Evolutionary conservation across 2,888 invertebrate species (phyloP).

Genomic region (Stenoptilia bipunctidactyla): DNA sequence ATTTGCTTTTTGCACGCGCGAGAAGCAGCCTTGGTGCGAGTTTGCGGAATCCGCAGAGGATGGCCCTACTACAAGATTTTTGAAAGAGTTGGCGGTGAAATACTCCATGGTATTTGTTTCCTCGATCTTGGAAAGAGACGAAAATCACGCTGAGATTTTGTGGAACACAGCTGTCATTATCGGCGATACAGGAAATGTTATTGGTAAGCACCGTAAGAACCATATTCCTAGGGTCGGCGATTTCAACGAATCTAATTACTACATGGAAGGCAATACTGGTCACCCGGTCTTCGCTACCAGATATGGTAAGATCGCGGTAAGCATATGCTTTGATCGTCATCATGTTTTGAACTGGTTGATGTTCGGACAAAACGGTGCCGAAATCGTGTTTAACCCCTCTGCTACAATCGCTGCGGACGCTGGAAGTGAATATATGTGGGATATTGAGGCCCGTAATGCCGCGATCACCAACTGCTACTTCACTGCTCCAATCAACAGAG

Average conservation of each 20-base stretch:
- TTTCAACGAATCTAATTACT: constrained; percentile 99
- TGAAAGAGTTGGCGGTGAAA: constrained; percentile 83
- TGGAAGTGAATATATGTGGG: constrained; percentile 92
- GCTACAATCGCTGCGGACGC: constrained; percentile 86
- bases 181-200: constrained; percentile 85
- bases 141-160: constrained; percentile 84
- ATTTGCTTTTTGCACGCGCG: constrained; percentile 97
- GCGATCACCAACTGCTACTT: constrained; percentile 98
- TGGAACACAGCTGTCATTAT: constrained; percentile 99
- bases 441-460: constrained; percentile 95
- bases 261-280: constrained; percentile 95
- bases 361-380: constrained; percentile 97
- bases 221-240: constrained; percentile 98
- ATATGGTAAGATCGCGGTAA: constrained; percentile 91
- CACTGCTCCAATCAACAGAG: constrained; percentile 93
- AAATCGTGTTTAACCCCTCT: constrained; percentile 99
- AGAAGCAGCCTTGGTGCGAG: constrained; percentile 97
- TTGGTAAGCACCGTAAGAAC: constrained; percentile 98
- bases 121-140: constrained; percentile 95
- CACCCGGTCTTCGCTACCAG: constrained; percentile 93
- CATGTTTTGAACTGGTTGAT: constrained; percentile 99
- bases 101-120: constrained; percentile 96
- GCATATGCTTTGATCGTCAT: constrained; percentile 98
- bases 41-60: constrained; percentile 93
- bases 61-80: constrained; percentile 88